Evolutionary conservation across 2,888 invertebrate species (phyloP).

Genomic region (Ariolimax columbianus): DNA sequence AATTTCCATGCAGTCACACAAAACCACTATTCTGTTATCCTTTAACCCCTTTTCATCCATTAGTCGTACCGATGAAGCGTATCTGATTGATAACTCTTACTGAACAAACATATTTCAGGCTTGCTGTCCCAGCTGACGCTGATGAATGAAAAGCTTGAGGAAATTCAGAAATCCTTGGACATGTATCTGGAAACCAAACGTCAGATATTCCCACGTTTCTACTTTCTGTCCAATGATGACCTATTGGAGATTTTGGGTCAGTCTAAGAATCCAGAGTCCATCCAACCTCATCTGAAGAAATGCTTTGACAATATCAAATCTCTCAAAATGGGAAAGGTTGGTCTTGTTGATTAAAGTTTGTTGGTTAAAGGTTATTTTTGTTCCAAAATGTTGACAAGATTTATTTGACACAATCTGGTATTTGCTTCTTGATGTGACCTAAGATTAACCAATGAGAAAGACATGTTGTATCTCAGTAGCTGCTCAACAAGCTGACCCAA

Average conservation of each 20-base stretch:
- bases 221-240: conserved; percentile 90
- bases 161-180: conserved; percentile 89
- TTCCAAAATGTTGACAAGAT: no score
- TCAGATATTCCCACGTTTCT: conserved; percentile 90
- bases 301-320: conserved; percentile 90
- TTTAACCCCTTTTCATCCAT: no score
- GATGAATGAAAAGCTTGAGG: conserved; percentile 88
- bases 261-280: conserved; percentile 88
- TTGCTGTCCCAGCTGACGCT: conserved; percentile 85
- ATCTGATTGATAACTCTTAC: no score
- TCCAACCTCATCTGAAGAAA: conserved; percentile 92
- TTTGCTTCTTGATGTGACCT: no score
- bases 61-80: no score
- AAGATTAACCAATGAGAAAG: no score
- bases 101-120: conserved; percentile 73
- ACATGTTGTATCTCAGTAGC: no score
- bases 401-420: background rate
- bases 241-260: conserved; percentile 91
- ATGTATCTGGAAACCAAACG: conserved; percentile 92
- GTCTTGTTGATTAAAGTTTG: background rate
- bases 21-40: no score
- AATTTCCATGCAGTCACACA: no score
- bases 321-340: conserved; percentile 77
- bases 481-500: no score
- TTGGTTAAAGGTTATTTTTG: no score